Base-by-base conservation (phyloP, 1,140 invertebrate genomes). In the Pseudobourletiella spinata region DNA sequence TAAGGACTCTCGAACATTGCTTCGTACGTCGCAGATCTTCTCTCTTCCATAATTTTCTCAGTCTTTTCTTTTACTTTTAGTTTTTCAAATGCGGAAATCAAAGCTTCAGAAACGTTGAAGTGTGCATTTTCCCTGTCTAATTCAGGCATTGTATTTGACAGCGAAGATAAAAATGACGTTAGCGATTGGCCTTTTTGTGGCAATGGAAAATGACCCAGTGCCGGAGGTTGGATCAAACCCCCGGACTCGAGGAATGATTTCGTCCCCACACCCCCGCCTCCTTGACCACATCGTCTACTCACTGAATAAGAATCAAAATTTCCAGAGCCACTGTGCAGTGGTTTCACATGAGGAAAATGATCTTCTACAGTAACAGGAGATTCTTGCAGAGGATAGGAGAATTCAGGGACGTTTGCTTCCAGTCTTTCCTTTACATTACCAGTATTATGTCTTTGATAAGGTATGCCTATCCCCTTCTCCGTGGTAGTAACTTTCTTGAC, bases 101-200 rank as follows among this genome's bases (percentile, higher is more conserved):
- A 80, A 0, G 87, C 88, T 76, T 92, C 89, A 8, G 84, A 88
- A 61, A 91, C 85, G 70, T 81, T 85, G 73, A 92, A 92, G 75
- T 92, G 89, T 0, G 88, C 87, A 76, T 91, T 91, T 77, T 92
- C 89, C 72, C 86, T 81, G 67, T 91, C 88, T 54, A 91, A 74
- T 70, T 89, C 86, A 8, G 86, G 87, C 72, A 86, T 22, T 26
- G 83, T 80, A 67, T 81, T 76, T 26, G 83, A 79, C 71, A 86
- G 85, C 22, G 86, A 86, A 2, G 84, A 83, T 1, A 90, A 73
- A 72, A 88, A 91, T 56, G 82, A 83, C 3, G 81, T 81, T 11
- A 91, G 73, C 71, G 82, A 86, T 76, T 91, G 87, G 2, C 87
- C 86, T 72, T 84, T 80, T 30, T 75, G 74, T 16, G 87, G 86